Base-by-base conservation (phyloP, 2,113 vertebrate genomes). In the Prionailurus bengalensis region DNA sequence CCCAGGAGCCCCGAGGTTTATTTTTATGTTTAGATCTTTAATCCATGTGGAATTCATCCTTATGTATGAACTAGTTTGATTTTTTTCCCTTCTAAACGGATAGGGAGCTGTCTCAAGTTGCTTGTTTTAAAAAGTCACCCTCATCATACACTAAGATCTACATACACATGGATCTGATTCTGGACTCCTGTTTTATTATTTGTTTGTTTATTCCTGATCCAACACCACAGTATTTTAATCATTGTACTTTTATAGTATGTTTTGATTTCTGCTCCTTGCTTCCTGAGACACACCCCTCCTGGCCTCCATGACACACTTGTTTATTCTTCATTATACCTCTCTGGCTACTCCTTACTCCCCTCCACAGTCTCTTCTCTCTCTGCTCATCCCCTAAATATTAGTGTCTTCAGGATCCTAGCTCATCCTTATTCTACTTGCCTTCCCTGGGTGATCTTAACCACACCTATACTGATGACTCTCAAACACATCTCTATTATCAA, bases 11-110 rank as follows among this genome's bases (percentile, higher is more conserved):
- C 42, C 5, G 21, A 61, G 58, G 58, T 61, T 61, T 23, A 61
- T 61, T 61, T 84, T 84, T 90, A 55, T 65, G n/a, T 74, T 90
- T 92, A 86, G 51, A 79, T 74, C 33, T 82, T 93, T 94, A 89
- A 91, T 91, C 4, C 19, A 94, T 80, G 84, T 78, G 71, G 36
- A 91, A 71, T 63, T 83, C 86, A 23, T 15, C 21, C 83, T 92
- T 92, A 83, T 89, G 42, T 92, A 89, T 85, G 80, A 78, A 89
- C 15, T 71, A 92, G 63, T 48, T 93, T 83, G 31, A 39, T 76
- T 53, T 65, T 86, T 91, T 81, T 23, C 25, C 15, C 10, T 55
- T 53, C 23, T 92, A 66, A 91, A 78, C 88, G 45, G 61, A n/a
- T 83, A 91, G 53, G 39, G 31, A 94, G 16, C 48, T 91, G 63